Base-by-base conservation (phyloP, 2,888 invertebrate species). In the Latrodectus hesperus region DNA sequence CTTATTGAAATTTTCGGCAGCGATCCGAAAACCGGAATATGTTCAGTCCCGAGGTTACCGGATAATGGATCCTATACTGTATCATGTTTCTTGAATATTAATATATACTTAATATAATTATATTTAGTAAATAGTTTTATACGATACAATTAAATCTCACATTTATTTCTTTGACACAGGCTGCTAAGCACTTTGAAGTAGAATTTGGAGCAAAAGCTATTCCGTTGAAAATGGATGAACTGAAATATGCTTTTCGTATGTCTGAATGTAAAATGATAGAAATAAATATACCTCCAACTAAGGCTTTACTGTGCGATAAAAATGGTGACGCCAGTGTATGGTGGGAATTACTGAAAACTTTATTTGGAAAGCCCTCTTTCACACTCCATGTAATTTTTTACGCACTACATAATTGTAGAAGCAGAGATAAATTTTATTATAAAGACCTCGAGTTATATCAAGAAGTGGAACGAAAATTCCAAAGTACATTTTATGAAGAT, bases 301-400 rank as follows among this genome's bases (percentile, higher is more conserved):
- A 6, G 10, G 9, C 53, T 3, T 9, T 38, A 4, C 17, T 89
- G 9, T 17, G 22, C 9, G 64, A 51, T 10, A 67, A 53, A 22
- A 71, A 77, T 14, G 79, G 76, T 11, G 38, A 49, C 16, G 16
- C 26, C 9, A 68, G 94, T 89, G 93, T 95, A 14, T 92, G 94
- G 82, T 91, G 93, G 90, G 97, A 97, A 92, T 92, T 96, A 1
- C 91, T 96, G 0, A 95, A 95, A 92, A 96, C 95, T 94, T 88
- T 94, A 0, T 91, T 96, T 53, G 94, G 96, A 0, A 92, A 93
- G 49, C 96, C 97, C 3, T 94, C 95, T 52, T 97, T 98, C 91
- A 98, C 98, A 0, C 93, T 98, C 17, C 95, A 97, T 88, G 97
- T 95, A 0, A 93, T 97, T 3, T 86, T 16, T 17, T 77, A 52